A percentile compares a stretch with the other conserved stretches of the same genome.
These are phyloP conservation scores for Sphaerodactylus townsendi DNA, from an alignment of 2,113 vertebrate genomes.

Conservation along the genomic window DNA sequence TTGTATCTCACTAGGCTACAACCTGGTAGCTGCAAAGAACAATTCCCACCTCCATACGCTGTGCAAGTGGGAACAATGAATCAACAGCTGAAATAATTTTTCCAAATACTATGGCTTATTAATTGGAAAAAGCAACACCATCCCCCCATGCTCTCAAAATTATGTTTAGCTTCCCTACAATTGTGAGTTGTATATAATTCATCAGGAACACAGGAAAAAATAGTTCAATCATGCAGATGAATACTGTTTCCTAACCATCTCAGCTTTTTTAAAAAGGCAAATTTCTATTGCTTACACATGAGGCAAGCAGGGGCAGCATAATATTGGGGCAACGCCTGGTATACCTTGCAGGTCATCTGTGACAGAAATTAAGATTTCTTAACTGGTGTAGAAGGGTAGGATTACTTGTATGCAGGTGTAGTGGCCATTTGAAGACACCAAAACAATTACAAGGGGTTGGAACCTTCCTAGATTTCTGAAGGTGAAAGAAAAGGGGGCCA, in stretches of 20 bases:
- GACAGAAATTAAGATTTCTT: neutral
- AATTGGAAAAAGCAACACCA: neutral
- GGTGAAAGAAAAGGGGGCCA: too few relatives aligned
- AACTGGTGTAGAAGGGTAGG: neutral
- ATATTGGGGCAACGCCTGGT: too few relatives aligned
- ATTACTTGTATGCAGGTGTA: neutral
- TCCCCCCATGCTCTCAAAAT: neutral
- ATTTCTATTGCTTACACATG: neutral
- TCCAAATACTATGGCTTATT: neutral
- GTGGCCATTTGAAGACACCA: neutral
- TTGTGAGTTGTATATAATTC: too few relatives aligned
- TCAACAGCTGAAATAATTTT: neutral
- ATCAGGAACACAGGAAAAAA: neutral
- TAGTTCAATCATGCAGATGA: neutral
- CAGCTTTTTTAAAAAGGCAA: neutral
- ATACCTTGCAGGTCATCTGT: neutral
- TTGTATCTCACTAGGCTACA: neutral
- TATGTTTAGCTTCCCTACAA: neutral
- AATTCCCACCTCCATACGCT: neutral
- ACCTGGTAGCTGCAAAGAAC: neutral
- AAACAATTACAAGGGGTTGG: neutral
- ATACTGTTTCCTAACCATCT: neutral
- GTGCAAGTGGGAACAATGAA: neutral
- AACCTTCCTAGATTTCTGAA: too few relatives aligned
- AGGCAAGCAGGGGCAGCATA: neutral